These are phyloP conservation scores for Tangara arthus DNA, from an alignment of 2,797 vertebrate species.

Conservation along the genomic window DNA sequence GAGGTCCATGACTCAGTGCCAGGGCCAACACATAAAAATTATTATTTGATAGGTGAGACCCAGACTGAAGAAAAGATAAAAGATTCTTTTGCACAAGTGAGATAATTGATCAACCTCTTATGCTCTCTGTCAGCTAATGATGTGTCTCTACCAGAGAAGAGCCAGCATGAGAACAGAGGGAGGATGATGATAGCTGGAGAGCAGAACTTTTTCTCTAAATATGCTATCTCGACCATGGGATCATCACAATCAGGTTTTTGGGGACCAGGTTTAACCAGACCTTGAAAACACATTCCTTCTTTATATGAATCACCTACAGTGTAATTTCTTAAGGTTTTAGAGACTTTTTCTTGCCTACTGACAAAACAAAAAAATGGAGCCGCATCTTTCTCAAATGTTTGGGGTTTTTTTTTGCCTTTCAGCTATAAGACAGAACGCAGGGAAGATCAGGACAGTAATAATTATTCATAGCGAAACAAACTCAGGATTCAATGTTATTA, in stretches of 20 bases:
- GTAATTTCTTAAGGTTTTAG: neutral
- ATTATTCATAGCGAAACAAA: neutral
- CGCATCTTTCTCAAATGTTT: neutral
- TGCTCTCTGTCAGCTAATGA: neutral
- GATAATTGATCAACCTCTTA: neutral
- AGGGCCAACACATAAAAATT: neutral
- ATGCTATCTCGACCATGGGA: neutral
- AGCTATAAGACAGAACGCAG: neutral
- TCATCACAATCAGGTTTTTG: neutral
- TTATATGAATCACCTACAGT: neutral
- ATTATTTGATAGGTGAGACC: neutral
- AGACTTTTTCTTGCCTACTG: neutral
- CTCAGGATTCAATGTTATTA: neutral
- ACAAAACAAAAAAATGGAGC: neutral
- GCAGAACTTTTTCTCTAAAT: neutral
- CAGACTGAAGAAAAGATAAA: neutral
- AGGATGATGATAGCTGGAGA: neutral
- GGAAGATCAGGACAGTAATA: neutral
- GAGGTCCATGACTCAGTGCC: neutral
- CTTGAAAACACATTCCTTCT: neutral
- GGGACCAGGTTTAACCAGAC: neutral
- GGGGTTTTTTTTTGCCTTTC: neutral
- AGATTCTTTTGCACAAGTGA: neutral
- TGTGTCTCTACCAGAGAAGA: neutral
- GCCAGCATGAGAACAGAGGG: neutral